A percentile compares a stretch with the other conserved stretches of the same genome.
Conservation (phyloP, 1,140 invertebrate species). For the Melipona quadrifasciata region DNA sequence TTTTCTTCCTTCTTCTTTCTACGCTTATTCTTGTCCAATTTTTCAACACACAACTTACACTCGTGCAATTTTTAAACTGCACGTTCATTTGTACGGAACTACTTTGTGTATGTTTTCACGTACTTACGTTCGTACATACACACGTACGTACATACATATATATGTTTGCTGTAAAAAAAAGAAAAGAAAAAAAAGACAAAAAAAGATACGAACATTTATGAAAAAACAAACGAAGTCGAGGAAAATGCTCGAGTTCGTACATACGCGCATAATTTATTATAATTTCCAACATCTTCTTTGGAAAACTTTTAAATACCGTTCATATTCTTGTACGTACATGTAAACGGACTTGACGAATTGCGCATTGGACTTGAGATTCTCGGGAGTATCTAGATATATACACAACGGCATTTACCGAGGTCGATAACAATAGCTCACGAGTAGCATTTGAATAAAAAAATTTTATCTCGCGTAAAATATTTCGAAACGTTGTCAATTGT, state of each 20-base stretch:
- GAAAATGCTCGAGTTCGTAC: background rate
- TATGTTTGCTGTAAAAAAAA: background rate
- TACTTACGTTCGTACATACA: background rate
- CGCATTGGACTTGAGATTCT: background rate
- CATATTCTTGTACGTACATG: background rate
- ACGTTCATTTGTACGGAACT: background rate
- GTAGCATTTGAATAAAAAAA: too few species aligned
- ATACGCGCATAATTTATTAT: background rate
- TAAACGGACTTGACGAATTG: background rate
- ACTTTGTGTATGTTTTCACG: background rate
- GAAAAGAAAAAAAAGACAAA: background rate
- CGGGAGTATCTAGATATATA: too few species aligned
- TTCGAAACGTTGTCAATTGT: too few species aligned
- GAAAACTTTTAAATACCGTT: background rate
- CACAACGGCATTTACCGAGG: background rate
- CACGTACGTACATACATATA: too few species aligned
- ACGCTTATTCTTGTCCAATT: background rate
- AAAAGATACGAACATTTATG: background rate
- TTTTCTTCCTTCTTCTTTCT: background rate
- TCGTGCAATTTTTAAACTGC: conserved; percentile 20
- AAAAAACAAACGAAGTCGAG: background rate
- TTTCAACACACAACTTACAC: background rate
- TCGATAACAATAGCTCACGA: too few species aligned
- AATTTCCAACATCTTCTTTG: background rate
- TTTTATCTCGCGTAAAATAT: too few species aligned